Evolutionary conservation across 1,140 invertebrate genomes (phyloP), one percentile per base, ranked within the genome.

Genomic region (Phortica variegata): DNA sequence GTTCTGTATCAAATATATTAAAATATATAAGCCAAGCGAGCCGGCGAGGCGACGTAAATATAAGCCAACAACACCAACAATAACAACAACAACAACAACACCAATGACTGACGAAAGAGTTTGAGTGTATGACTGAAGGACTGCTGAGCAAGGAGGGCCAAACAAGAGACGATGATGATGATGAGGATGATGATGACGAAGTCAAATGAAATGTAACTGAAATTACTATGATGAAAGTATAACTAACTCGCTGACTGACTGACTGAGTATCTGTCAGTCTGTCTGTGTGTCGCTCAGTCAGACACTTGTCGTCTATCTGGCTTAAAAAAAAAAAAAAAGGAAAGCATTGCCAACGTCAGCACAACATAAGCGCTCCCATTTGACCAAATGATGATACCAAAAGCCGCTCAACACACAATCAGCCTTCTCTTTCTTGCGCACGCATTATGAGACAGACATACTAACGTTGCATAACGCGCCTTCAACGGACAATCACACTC

Each of bases 1-100:
- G 61, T 60, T 62, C 68, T 72, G 68, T 72, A 72, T 72, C 68
- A 72, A 72, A 72, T 72, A 72, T 72, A 72, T 72, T 72, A 72
- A 72, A 72, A 72, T 72, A 65, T 61, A 69, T n/a, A n/a, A 21
- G 5, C 12, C 12, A n/a, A 36, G 13, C 12, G n/a, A n/a, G n/a
- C n/a, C n/a, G n/a, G n/a, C n/a, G n/a, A n/a, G n/a, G n/a, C n/a
- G n/a, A n/a, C n/a, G n/a, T n/a, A n/a, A n/a, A n/a, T n/a, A n/a
- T n/a, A n/a, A n/a, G n/a, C n/a, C n/a, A n/a, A n/a, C n/a, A n/a
- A n/a, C 7, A 31, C 7, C 7, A 31, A 31, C 7, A 31, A 31
- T 8, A 31, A 31, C 7, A 31, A 31, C 29, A 31, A n/a, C 29
- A n/a, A n/a, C n/a, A n/a, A n/a, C n/a, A n/a, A n/a, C n/a, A n/a